A percentile compares a stretch with the other conserved stretches of the same genome.
phyloP scores from a whole-genome alignment of 2,113 vertebrate species.

The Halcyon senegalensis region DNA sequence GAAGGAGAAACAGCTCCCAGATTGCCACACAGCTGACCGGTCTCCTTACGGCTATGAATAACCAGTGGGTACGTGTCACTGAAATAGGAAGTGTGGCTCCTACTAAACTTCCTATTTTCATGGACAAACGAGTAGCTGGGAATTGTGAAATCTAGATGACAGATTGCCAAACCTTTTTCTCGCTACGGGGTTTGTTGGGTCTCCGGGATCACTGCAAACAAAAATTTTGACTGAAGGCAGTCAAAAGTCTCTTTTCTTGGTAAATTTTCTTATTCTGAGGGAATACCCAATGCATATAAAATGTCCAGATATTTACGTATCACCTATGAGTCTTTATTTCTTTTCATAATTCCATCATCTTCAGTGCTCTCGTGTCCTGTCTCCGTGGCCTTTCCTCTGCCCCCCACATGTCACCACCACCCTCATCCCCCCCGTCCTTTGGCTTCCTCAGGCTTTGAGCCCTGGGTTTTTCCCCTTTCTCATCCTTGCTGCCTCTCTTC shows the following conservation, averaged over 20 bases:
- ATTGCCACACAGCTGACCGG: neutral
- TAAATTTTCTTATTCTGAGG: neutral
- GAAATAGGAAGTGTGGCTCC: slow-evolving; percentile 31
- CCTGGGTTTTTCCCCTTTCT: neutral
- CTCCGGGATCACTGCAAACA: neutral
- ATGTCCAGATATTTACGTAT: neutral
- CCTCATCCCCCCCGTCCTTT: no score
- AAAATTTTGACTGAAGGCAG: neutral
- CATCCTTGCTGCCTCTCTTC: neutral
- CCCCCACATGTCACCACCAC: fast-evolving
- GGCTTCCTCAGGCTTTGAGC: neutral
- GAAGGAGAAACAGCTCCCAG: neutral
- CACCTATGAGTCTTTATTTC: neutral
- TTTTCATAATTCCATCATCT: neutral
- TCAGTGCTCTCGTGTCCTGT: neutral
- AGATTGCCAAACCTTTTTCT: neutral
- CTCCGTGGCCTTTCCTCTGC: neutral
- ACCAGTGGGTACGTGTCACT: neutral
- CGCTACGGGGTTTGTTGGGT: neutral
- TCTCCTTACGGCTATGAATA: neutral
- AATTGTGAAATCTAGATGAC: slow-evolving; percentile 29
- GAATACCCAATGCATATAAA: neutral
- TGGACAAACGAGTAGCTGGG: neutral
- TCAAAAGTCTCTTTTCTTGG: neutral
- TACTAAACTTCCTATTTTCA: slow-evolving; percentile 28